phyloP scores from a whole-genome alignment of 2,113 vertebrate species.

The Macrotus californicus region DNA sequence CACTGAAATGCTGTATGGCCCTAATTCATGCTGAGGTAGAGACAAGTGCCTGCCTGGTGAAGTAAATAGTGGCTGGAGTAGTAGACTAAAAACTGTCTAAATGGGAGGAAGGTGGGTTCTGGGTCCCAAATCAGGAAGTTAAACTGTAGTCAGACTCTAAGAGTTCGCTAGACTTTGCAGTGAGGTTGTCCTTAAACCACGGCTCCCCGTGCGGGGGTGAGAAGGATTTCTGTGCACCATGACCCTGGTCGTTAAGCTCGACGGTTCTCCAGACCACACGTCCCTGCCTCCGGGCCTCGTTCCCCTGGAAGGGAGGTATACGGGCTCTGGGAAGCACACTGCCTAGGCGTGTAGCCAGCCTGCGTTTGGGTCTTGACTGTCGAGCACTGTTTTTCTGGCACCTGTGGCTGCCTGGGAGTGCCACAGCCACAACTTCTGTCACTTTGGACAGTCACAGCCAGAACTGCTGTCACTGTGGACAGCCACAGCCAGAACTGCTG shows the following conservation, averaged over 20 bases:
- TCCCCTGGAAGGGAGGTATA: neutral
- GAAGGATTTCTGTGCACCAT: neutral
- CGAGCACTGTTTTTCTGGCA: neutral
- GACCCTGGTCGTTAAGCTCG: neutral
- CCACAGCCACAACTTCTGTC: neutral
- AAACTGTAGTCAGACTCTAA: neutral
- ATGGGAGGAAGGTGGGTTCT: neutral
- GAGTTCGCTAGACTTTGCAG: neutral
- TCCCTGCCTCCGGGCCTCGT: neutral
- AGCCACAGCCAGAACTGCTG: conserved; percentile 32
- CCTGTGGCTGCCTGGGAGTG: conserved; percentile 25
- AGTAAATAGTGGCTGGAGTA: neutral
- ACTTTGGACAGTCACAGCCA: too few relatives aligned
- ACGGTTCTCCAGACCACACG: neutral
- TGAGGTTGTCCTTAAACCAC: neutral
- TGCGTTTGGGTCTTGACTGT: neutral
- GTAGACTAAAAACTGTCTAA: neutral
- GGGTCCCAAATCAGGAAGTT: neutral
- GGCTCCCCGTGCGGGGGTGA: neutral
- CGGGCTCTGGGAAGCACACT: neutral
- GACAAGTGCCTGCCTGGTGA: neutral
- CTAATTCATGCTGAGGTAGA: neutral
- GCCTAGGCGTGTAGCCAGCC: neutral
- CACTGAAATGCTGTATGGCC: neutral
- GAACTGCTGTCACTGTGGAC: conserved; percentile 22